phyloP scores from a whole-genome alignment of 2,113 vertebrate genomes.

The Desmodus rotundus region DNA sequence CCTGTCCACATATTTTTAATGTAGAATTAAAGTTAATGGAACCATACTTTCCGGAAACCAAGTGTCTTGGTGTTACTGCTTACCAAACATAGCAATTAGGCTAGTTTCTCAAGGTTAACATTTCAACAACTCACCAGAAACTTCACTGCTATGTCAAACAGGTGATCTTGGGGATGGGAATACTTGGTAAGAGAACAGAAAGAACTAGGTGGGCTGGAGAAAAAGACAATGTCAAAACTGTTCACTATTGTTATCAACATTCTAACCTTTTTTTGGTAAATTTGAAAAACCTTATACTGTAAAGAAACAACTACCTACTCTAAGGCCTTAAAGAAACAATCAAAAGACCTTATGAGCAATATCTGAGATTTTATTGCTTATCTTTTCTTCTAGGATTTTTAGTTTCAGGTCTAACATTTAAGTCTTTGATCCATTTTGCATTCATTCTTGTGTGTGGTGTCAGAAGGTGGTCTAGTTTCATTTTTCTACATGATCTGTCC shows the following conservation, averaged over 20 bases:
- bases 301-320: not conserved
- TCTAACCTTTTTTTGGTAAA: not conserved
- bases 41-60: conserved; percentile 15
- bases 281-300: not conserved
- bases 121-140: conserved; percentile 4
- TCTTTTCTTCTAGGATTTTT: too few relatives aligned
- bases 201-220: not conserved
- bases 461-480: too few relatives aligned
- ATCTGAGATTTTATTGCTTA: too few relatives aligned
- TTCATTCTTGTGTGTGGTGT: too few relatives aligned
- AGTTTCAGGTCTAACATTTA: too few relatives aligned
- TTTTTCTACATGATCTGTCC: too few relatives aligned
- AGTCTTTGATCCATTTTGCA: too few relatives aligned
- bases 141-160: not conserved
- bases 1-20: not conserved
- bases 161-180: not conserved
- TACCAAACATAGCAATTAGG: not conserved
- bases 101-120: conserved; percentile 26
- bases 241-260: not conserved
- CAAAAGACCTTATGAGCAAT: not conserved
- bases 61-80: not conserved
- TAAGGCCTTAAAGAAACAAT: conserved; percentile 10
- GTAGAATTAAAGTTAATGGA: not conserved
- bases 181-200: conserved; percentile 2
- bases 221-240: not conserved